Evolutionary conservation across 2,888 invertebrate species (phyloP).

Genomic region (Nyleta sp.): DNA sequence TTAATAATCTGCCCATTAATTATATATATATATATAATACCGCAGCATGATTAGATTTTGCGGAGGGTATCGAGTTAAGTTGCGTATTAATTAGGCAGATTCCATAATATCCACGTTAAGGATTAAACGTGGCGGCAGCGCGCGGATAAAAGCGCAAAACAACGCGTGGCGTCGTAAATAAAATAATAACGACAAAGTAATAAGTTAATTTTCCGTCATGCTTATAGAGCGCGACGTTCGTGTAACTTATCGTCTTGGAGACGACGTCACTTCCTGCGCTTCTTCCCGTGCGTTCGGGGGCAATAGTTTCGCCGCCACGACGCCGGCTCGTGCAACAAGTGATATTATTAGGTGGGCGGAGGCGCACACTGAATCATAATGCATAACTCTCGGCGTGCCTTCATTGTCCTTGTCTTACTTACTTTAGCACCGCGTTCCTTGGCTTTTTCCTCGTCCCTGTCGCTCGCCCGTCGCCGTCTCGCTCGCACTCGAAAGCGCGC

Average conservation of each 20-base stretch:
- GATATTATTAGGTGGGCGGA: constrained; percentile 80
- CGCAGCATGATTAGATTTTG: too few species aligned
- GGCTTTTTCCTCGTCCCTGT: constrained; percentile 37
- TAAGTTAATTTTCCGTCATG: constrained; percentile 25
- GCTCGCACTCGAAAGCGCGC: too few species aligned
- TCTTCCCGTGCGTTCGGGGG: constrained; percentile 35
- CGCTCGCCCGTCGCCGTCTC: too few species aligned
- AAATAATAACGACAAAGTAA: constrained; percentile 10
- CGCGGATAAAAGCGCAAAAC: neutral
- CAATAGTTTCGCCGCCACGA: constrained; percentile 63
- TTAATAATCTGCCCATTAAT: too few species aligned
- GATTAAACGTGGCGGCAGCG: too few species aligned
- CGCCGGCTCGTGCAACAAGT: constrained; percentile 78
- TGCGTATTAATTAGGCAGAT: neutral
- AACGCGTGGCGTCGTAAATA: constrained; percentile 12
- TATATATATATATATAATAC: too few species aligned
- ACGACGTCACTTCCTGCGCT: constrained; percentile 29
- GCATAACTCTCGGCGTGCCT: constrained; percentile 77
- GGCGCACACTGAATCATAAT: constrained; percentile 79
- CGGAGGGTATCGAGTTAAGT: too few species aligned
- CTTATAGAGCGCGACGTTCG: constrained; percentile 23
- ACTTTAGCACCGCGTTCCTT: constrained; percentile 57
- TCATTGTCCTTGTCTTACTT: constrained; percentile 75
- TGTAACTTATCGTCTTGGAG: constrained; percentile 44
- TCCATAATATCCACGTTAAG: too few species aligned